phyloP scores from a whole-genome alignment of 2,113 vertebrate genomes.

The Sprattus sprattus region DNA sequence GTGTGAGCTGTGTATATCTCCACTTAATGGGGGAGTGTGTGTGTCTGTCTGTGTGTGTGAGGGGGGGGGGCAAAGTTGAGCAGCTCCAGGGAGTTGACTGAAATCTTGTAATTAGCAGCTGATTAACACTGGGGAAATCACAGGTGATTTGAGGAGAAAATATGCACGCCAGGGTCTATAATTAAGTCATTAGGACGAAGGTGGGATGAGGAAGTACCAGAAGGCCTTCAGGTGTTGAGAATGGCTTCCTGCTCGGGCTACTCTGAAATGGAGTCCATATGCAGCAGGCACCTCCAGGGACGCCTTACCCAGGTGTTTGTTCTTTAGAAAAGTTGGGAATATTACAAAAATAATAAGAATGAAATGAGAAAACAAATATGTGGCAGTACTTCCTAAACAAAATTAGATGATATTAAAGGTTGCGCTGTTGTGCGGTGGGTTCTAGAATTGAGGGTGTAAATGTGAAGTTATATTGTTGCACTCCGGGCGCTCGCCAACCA shows the following conservation, averaged over 20 bases:
- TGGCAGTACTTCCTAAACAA: neutral
- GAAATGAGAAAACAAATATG: neutral
- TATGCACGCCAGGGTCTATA: neutral
- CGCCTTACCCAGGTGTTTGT: neutral
- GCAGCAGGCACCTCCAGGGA: neutral
- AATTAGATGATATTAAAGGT: neutral
- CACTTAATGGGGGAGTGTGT: neutral
- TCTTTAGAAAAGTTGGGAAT: neutral
- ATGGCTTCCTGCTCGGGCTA: too few species aligned
- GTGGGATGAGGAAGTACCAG: neutral
- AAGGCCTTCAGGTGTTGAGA: neutral
- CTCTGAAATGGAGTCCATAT: too few species aligned
- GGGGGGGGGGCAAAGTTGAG: neutral
- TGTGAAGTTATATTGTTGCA: neutral
- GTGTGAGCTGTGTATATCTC: neutral
- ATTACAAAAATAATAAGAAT: neutral
- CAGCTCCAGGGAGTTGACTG: neutral
- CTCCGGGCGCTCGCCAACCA: neutral
- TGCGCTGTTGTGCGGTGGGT: neutral
- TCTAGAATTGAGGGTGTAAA: neutral
- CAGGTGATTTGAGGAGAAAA: slow-evolving; percentile 25
- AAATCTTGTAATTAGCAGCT: slow-evolving; percentile 14
- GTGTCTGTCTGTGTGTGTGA: too few species aligned
- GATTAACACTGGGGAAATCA: slow-evolving; percentile 17
- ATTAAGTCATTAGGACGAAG: slow-evolving; percentile 18